Base-by-base conservation (phyloP, 1,140 invertebrate genomes). In the Drosophila trapezifrons region DNA sequence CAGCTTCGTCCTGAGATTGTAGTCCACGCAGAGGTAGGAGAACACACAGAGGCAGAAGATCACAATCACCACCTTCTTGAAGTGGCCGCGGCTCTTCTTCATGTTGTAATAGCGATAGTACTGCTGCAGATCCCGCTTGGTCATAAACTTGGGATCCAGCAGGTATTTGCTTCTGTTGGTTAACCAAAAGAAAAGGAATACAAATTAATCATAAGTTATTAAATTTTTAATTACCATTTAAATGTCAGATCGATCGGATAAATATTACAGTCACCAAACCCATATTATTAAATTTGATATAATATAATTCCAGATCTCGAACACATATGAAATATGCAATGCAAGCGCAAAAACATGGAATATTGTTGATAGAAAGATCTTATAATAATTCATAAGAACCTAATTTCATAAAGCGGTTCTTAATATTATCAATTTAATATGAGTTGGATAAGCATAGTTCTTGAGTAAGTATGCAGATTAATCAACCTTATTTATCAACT, bases 121-220 rank as follows among this genome's bases (percentile, higher is more conserved):
- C 18, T 90, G 84, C 65, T 91, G 84, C 17, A 91, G 43, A 40
- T 91, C 90, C 4, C 87, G 63, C 49, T 91, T 91, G 0, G 84
- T 91, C 90, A 91, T 90, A 42, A 91, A 91, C 20, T 91, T 90
- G 0, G 90, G 84, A 58, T 91, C 90, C 70, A 91, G 58, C 40
- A 91, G 71, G 40, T 91, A 91, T 67, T 91, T 91, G 63, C 84
- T 80, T 45, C 90, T 91, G 77, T 7, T 51, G 59, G 20, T 35
- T 13, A 10, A 45, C 5, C 12, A 55, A 46, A 9, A 62, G 18
- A 37, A 12, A 3, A 6, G 4, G 20, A 12, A 38, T 27, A 7
- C 5, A 25, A 25, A 8, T 29, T 2, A 29, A 29, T 29, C 7
- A 29, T 29, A 29, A 29, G 2, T 9, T 29, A 8, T 8, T 29